Conservation (phyloP, 2,888 invertebrate species). For the Theretra japonica region DNA sequence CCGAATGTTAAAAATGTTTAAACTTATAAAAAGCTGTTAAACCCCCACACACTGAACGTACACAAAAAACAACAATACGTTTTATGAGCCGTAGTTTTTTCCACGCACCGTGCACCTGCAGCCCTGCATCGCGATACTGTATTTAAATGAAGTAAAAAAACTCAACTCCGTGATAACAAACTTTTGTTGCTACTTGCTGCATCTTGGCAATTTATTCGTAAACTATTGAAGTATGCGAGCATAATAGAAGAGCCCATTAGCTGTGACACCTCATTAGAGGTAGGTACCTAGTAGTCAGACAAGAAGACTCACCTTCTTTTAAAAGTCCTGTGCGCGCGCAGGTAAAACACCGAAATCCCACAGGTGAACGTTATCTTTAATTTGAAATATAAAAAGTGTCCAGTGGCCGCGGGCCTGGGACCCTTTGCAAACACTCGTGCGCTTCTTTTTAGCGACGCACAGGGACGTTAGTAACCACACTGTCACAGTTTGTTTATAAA, state of each 20-base stretch:
- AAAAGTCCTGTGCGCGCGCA: slow-evolving; percentile 81
- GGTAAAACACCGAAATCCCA: slow-evolving; percentile 79
- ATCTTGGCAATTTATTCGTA: slow-evolving; percentile 5
- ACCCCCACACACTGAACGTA: slow-evolving; percentile 34
- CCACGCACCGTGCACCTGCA: slow-evolving; percentile 27
- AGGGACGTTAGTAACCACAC: slow-evolving; percentile 64
- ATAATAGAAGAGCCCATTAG: slow-evolving; percentile 19
- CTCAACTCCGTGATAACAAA: slow-evolving; percentile 1
- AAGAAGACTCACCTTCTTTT: slow-evolving; percentile 71
- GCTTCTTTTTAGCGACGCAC: slow-evolving; percentile 64
- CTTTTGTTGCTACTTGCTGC: slow-evolving; percentile 1
- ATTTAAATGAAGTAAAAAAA: slow-evolving; percentile 26
- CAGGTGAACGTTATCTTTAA: slow-evolving; percentile 80
- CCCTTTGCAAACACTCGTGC: slow-evolving; percentile 57
- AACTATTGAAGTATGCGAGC: slow-evolving; percentile 10
- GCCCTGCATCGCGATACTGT: slow-evolving; percentile 15
- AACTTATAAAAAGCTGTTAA: slow-evolving; percentile 53
- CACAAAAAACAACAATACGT: slow-evolving; percentile 36
- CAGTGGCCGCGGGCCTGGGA: slow-evolving; percentile 45
- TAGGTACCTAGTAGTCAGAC: background rate
- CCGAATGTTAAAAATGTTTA: slow-evolving; percentile 29
- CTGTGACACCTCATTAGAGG: slow-evolving; percentile 19
- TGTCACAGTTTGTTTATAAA: slow-evolving; percentile 79
- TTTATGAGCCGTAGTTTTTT: slow-evolving; percentile 34
- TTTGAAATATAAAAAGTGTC: slow-evolving; percentile 56